These are phyloP conservation scores for Oryzias melastigma DNA, from an alignment of 2,113 vertebrate genomes.

Conservation along the genomic window DNA sequence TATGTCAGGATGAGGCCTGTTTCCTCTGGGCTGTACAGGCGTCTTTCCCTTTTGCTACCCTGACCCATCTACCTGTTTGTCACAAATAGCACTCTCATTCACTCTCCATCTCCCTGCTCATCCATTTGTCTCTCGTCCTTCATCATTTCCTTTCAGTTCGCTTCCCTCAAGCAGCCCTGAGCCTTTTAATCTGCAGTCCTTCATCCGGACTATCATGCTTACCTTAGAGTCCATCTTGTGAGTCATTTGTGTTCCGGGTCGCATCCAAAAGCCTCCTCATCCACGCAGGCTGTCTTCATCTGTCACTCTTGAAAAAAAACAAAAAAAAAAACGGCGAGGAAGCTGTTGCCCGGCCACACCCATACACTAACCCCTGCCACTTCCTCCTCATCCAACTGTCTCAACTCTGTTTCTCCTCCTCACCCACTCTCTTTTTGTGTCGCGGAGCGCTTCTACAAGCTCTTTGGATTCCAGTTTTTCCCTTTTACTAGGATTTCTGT, in stretches of 20 bases:
- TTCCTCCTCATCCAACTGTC: conserved; percentile 57
- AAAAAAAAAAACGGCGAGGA: neutral
- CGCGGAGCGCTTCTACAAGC: conserved; percentile 24
- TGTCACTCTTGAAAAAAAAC: conserved; percentile 31
- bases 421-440: conserved; percentile 36
- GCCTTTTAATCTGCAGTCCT: conserved; percentile 48
- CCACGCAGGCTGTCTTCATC: conserved; percentile 1
- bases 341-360: conserved; percentile 49
- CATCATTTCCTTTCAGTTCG: conserved; percentile 48
- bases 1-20: conserved; percentile 70
- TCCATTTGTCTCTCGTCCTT: conserved; percentile 62
- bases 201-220: conserved; percentile 42
- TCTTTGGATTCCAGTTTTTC: conserved; percentile 14
- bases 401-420: conserved; percentile 15
- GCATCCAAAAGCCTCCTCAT: conserved; percentile 30
- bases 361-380: conserved; percentile 45
- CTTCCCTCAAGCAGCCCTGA: conserved; percentile 35
- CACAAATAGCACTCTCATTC: conserved; percentile 57
- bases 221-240: conserved; percentile 68
- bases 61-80: conserved; percentile 58
- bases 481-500: conserved; percentile 3
- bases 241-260: conserved; percentile 23
- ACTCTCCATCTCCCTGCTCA: conserved; percentile 52
- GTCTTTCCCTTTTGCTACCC: conserved; percentile 37
- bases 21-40: conserved; percentile 58